Conservation (phyloP, 2,888 invertebrate species). For the Cistogaster globosa region DNA sequence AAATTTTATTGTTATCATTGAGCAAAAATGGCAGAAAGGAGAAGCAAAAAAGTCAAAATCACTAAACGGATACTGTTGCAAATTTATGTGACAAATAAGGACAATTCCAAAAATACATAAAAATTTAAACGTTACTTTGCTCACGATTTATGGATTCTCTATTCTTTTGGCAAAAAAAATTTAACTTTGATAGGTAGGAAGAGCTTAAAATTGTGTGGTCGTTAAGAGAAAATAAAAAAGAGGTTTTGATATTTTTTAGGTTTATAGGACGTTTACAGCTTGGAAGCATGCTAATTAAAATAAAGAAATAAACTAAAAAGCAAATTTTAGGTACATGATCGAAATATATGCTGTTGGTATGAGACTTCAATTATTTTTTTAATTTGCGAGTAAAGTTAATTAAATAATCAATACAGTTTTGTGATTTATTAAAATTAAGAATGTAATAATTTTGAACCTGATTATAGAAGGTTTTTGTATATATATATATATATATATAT, state of each 20-base stretch:
- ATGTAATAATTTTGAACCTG: too few species aligned
- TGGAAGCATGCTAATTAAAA: not conserved
- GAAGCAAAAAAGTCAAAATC: slow-evolving; percentile 40
- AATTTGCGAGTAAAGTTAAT: too few species aligned
- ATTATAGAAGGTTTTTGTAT: too few species aligned
- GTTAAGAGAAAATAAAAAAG: not conserved
- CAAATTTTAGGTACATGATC: not conserved
- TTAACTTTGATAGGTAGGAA: slow-evolving; percentile 10
- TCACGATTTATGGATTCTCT: slow-evolving; percentile 1
- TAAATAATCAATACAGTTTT: too few species aligned
- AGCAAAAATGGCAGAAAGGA: not conserved
- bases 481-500: too few species aligned
- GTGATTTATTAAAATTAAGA: too few species aligned
- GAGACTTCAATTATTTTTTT: too few species aligned
- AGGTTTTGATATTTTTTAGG: slow-evolving; percentile 5
- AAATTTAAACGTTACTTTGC: slow-evolving; percentile 24
- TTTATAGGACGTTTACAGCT: not conserved
- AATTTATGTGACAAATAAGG: slow-evolving; percentile 53
- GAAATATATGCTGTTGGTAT: too few species aligned
- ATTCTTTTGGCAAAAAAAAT: not conserved
- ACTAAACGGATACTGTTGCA: slow-evolving; percentile 49
- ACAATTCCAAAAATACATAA: slow-evolving; percentile 3
- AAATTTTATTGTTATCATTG: slow-evolving; percentile 8
- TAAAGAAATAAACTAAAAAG: slow-evolving; percentile 12
- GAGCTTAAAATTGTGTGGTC: slow-evolving; percentile 34